These are phyloP conservation scores for Volucella zonaria DNA, from an alignment of 2,888 invertebrate species.

Conservation along the genomic window DNA sequence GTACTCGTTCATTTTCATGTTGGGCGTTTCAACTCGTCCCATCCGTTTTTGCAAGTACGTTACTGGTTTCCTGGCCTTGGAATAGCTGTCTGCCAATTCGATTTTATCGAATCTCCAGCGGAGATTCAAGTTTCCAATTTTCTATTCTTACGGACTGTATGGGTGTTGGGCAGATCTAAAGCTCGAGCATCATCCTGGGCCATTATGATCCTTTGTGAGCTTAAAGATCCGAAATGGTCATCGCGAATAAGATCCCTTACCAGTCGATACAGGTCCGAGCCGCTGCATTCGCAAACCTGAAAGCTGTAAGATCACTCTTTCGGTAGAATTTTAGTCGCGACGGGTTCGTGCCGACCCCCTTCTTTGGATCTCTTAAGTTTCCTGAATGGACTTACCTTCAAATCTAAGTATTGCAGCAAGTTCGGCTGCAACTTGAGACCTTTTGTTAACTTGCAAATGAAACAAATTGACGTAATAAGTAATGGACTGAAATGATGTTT, in stretches of 20 bases:
- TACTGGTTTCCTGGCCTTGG: no score
- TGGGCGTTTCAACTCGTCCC: constrained; percentile 33
- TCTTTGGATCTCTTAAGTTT: no score
- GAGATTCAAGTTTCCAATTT: constrained; percentile 16
- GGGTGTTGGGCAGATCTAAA: constrained; percentile 8
- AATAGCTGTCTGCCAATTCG: not conserved
- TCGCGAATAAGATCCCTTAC: constrained; percentile 19
- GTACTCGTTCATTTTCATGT: constrained; percentile 57
- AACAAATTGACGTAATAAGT: no score
- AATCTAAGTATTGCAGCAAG: no score
- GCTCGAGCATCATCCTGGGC: constrained; percentile 10
- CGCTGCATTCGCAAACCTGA: not conserved
- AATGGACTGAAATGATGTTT: no score
- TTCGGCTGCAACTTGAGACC: no score
- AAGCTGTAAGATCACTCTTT: constrained; percentile 1
- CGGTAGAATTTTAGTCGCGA: not conserved
- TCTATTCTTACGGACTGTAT: constrained; percentile 13
- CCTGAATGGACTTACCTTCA: no score
- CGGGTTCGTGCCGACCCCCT: not conserved
- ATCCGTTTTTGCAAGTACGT: no score
- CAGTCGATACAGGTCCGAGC: not conserved
- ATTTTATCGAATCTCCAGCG: not conserved
- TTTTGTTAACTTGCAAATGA: no score
- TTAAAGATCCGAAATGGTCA: not conserved
- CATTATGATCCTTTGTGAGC: not conserved